A percentile compares a stretch with the other conserved stretches of the same genome.
Conservation (phyloP, 2,888 invertebrate genomes). For the Leuctra nigra region DNA sequence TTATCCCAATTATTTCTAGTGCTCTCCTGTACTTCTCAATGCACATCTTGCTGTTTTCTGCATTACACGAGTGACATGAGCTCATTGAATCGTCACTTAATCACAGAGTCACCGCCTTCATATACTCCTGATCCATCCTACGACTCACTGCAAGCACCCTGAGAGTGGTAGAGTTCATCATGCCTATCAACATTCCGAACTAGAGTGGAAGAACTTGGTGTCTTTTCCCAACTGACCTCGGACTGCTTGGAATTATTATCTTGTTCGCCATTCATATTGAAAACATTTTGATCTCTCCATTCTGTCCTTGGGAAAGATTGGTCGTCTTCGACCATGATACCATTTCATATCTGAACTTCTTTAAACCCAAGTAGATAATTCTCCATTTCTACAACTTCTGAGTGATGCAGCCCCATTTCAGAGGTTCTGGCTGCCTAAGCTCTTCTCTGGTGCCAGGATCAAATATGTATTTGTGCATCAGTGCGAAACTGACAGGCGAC, state of each 20-base stretch:
- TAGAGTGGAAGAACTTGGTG: not conserved
- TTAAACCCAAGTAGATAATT: not conserved
- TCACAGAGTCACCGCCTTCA: not conserved
- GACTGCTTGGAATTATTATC: not conserved
- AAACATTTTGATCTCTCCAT: not conserved
- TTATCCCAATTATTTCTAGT: too few species aligned
- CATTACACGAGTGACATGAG: too few species aligned
- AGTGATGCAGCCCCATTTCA: not conserved
- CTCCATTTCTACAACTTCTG: not conserved
- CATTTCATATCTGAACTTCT: too few species aligned
- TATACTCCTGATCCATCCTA: not conserved
- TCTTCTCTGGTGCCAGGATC: conserved; percentile 20
- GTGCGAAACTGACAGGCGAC: conserved; percentile 29
- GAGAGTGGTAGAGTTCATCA: not conserved
- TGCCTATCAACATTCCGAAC: not conserved
- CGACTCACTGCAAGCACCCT: too few species aligned
- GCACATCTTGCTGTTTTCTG: too few species aligned
- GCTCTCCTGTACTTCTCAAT: too few species aligned
- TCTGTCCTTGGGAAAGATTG: not conserved
- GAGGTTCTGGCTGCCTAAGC: not conserved
- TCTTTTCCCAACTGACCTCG: not conserved
- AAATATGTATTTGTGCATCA: conserved; percentile 31
- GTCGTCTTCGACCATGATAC: not conserved
- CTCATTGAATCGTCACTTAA: not conserved
- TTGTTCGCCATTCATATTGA: not conserved